phyloP scores from a whole-genome alignment of 2,797 vertebrate species.

The Anolis apletophallus region DNA sequence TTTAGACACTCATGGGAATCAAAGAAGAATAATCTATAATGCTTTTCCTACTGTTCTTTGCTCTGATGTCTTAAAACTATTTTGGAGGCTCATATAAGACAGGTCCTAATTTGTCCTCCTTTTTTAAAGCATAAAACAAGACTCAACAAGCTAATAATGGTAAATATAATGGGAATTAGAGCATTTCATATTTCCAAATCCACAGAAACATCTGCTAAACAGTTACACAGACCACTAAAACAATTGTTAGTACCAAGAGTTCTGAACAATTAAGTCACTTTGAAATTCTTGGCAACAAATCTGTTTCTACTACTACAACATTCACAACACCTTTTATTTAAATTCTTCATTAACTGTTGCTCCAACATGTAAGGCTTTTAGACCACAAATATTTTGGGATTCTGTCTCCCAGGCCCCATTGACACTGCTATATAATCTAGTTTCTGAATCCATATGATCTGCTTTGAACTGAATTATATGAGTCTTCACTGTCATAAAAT shows the following conservation, averaged over 20 bases:
- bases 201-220: neutral
- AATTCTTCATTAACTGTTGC: no score
- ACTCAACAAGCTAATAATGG: neutral
- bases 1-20: neutral
- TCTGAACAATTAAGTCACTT: neutral
- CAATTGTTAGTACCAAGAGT: neutral
- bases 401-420: no score
- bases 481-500: no score
- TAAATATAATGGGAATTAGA: neutral
- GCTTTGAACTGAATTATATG: no score
- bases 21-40: neutral
- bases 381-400: no score
- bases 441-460: no score
- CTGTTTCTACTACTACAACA: neutral
- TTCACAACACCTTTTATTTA: no score
- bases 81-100: neutral
- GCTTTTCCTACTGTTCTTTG: neutral
- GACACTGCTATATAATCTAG: no score
- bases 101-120: neutral
- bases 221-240: neutral
- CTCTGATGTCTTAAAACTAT: neutral
- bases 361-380: neutral
- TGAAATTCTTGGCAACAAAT: neutral
- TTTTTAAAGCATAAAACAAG: neutral
- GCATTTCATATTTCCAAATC: neutral